Conservation (phyloP, 2,888 invertebrate genomes). For the Dinocampus coccinellae region DNA sequence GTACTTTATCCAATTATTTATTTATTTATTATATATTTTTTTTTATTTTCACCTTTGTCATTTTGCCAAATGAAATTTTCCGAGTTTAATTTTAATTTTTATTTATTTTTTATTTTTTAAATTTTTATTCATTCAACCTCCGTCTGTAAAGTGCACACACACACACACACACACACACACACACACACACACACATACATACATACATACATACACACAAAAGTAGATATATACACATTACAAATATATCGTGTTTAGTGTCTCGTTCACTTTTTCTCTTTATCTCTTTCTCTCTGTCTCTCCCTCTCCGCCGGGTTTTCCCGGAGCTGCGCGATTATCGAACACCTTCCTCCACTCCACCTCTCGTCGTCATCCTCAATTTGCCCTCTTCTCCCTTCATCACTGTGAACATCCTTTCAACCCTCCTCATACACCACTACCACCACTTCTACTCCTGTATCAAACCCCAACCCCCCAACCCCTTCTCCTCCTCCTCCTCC, state of each 20-base stretch:
- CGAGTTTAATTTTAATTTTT: not conserved
- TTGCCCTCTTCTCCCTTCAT: too few species aligned
- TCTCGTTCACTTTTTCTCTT: too few species aligned
- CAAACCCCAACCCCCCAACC: too few species aligned
- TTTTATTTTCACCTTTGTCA: not conserved
- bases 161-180: not conserved
- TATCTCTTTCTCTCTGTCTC: not conserved
- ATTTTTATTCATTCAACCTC: not conserved
- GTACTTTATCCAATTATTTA: too few species aligned
- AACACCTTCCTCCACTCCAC: constrained; percentile 3
- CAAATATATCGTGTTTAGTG: not conserved
- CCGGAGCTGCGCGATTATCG: constrained; percentile 33
- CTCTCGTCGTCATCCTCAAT: too few species aligned
- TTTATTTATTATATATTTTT: not conserved
- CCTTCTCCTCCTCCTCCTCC: too few species aligned
- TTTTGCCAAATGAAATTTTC: not conserved
- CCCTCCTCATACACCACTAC: too few species aligned
- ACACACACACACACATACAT: not conserved
- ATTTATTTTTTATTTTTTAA: not conserved
- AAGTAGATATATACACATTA: not conserved
- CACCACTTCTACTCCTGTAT: too few species aligned
- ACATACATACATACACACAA: not conserved
- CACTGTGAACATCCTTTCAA: too few species aligned
- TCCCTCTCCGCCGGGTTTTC: constrained; percentile 20
- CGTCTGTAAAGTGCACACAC: not conserved